phyloP scores from a whole-genome alignment of 2,888 invertebrate species.

The Tachina lurida region DNA sequence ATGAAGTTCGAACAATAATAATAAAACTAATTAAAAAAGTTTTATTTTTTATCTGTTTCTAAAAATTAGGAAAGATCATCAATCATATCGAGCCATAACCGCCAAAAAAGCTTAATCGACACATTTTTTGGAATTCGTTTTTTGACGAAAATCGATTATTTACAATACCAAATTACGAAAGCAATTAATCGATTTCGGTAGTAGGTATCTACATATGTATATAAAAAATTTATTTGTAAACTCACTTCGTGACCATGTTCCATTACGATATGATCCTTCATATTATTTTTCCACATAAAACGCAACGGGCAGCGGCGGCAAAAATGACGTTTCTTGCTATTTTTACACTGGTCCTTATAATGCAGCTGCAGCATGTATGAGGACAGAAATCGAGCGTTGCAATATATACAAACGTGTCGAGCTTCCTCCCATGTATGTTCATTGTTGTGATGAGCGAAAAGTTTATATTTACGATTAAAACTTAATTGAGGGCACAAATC shows the following conservation, averaged over 20 bases:
- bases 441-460: constrained; percentile 78
- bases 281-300: constrained; percentile 81
- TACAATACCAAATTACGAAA: no score
- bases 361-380: constrained; percentile 84
- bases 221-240: not conserved
- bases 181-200: no score
- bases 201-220: not conserved
- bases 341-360: constrained; percentile 82
- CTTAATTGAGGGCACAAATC: constrained; percentile 75
- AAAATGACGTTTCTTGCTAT: constrained; percentile 76
- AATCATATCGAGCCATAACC: no score
- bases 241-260: constrained; percentile 72
- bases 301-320: constrained; percentile 80
- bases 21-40: no score
- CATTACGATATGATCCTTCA: constrained; percentile 76
- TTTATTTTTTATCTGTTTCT: no score
- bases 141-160: no score
- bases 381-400: constrained; percentile 84
- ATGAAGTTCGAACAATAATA: no score
- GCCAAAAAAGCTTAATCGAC: no score
- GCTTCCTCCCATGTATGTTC: constrained; percentile 83
- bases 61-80: no score
- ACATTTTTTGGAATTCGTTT: no score
- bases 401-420: constrained; percentile 83
- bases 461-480: constrained; percentile 78